Percentiles rank a stretch among this genome's conserved stretches.
These are phyloP conservation scores for Oxygymnocypris stewartii DNA, from an alignment of 2,113 vertebrate species.

Conservation along the genomic window DNA sequence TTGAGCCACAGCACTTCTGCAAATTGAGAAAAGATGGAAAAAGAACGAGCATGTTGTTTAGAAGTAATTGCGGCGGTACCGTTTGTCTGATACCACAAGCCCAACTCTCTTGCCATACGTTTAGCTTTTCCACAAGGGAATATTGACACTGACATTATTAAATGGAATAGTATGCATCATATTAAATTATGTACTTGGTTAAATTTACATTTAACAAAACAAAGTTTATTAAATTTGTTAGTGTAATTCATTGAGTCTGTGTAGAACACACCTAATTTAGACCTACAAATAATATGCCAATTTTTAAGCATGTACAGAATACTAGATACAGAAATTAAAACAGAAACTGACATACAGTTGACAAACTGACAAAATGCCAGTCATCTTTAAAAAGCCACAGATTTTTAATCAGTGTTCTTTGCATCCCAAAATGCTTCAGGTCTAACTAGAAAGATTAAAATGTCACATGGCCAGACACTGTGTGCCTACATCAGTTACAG, in stretches of 20 bases:
- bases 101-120: neutral
- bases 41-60: constrained; percentile 3
- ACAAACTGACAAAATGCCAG: neutral
- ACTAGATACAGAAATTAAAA: no score
- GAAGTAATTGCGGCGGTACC: neutral
- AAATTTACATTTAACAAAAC: neutral
- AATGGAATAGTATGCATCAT: neutral
- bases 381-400: neutral
- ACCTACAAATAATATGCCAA: neutral
- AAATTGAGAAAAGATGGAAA: constrained; percentile 28
- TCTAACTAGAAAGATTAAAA: neutral
- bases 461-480: constrained; percentile 1
- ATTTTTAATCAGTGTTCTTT: neutral
- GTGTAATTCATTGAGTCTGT: neutral
- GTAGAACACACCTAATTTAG: neutral
- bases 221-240: neutral
- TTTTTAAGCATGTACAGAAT: no score
- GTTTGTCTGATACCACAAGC: constrained; percentile 20
- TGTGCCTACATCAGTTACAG: neutral
- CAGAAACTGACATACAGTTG: neutral
- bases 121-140: neutral
- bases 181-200: neutral
- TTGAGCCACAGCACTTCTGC: neutral
- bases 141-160: neutral
- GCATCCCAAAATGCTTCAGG: neutral